Conservation (phyloP, 2,113 vertebrate species). For the Acanthisitta chloris region DNA sequence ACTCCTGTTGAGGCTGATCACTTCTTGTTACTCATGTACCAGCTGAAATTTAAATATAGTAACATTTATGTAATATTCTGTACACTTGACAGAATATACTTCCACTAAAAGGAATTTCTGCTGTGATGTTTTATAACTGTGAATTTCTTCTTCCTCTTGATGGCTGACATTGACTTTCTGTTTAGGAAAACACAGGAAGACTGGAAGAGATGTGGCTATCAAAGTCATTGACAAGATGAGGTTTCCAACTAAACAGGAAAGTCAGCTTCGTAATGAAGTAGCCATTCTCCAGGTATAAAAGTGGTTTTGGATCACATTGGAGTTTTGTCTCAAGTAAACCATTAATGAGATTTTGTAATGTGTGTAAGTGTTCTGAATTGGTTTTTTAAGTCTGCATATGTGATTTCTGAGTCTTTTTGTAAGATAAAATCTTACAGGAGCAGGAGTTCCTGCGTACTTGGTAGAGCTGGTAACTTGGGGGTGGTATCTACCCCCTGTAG, state of each 20-base stretch:
- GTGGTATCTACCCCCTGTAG: rapidly evolving
- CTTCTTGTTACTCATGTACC: not conserved
- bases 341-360: not conserved
- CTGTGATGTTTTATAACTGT: not conserved
- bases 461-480: not conserved
- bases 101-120: not conserved
- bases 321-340: not conserved
- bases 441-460: not conserved
- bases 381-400: not conserved
- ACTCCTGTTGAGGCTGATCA: not conserved
- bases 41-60: not conserved
- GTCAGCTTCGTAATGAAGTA: constrained; percentile 97
- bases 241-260: constrained; percentile 98
- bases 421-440: not conserved
- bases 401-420: not conserved
- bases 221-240: constrained; percentile 99
- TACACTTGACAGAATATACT: not conserved
- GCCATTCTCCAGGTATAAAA: constrained; percentile 95
- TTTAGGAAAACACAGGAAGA: constrained; percentile 96
- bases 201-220: constrained; percentile 96
- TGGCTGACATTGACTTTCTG: not conserved
- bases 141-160: not conserved
- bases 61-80: no score
- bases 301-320: not conserved
- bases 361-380: not conserved